phyloP scores from a whole-genome alignment of 2,888 invertebrate species.

The Thysanoteuthis rhombus region DNA sequence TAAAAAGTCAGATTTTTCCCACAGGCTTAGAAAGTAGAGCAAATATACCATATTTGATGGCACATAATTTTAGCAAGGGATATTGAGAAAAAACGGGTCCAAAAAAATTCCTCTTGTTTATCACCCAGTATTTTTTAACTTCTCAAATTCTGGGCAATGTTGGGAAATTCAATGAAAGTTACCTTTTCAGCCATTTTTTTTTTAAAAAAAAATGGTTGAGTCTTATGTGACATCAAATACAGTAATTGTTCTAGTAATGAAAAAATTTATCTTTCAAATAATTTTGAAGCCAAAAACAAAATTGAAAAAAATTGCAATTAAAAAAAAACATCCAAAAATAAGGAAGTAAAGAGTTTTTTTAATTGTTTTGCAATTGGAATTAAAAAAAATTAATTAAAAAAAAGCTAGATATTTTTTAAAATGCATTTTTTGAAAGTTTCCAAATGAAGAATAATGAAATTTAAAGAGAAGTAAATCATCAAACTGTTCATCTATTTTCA shows the following conservation, averaged over 20 bases:
- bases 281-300: not conserved
- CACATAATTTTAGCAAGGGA: too few relatives aligned
- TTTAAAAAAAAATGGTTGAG: too few relatives aligned
- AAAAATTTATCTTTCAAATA: not conserved
- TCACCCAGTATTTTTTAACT: too few relatives aligned
- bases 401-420: not conserved
- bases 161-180: too few relatives aligned
- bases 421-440: not conserved
- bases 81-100: not conserved
- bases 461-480: not conserved
- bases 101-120: too few relatives aligned
- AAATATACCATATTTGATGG: too few relatives aligned
- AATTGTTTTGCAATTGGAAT: not conserved
- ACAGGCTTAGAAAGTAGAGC: too few relatives aligned
- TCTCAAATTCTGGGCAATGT: too few relatives aligned
- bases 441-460: not conserved
- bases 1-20: not conserved
- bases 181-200: too few relatives aligned
- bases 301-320: not conserved
- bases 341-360: not conserved
- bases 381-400: not conserved
- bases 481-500: not conserved
- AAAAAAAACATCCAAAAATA: not conserved
- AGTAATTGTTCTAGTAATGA: not conserved
- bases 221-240: too few relatives aligned